These are phyloP conservation scores for Chesias legatella DNA, from an alignment of 2,888 invertebrate species.

Conservation along the genomic window DNA sequence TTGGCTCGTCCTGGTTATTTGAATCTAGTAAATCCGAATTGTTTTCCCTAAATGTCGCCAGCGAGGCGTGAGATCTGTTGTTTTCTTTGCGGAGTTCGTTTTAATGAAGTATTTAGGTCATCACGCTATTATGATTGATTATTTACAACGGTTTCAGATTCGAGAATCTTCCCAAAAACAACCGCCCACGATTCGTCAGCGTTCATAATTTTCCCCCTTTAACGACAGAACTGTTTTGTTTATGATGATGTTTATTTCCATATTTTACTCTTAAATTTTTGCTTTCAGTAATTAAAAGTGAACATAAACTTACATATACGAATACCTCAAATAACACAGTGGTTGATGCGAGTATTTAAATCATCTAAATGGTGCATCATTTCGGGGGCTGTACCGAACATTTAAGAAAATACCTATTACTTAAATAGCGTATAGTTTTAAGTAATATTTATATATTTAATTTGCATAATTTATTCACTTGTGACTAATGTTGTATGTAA, in stretches of 20 bases:
- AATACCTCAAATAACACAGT: too few relatives aligned
- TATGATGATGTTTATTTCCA: slow-evolving; percentile 16
- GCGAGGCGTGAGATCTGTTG: slow-evolving; percentile 3
- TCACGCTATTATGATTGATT: slow-evolving; percentile 23
- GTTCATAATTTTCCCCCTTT: slow-evolving; percentile 20
- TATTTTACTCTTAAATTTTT: slow-evolving; percentile 3
- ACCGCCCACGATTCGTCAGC: slow-evolving; percentile 10
- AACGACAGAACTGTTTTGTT: slow-evolving; percentile 16
- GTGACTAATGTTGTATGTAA: too few relatives aligned
- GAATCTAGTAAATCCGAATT: too few relatives aligned
- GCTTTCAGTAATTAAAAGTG: slow-evolving; percentile 1
- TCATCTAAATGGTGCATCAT: too few relatives aligned
- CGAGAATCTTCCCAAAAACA: slow-evolving; percentile 25
- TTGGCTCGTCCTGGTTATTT: too few relatives aligned
- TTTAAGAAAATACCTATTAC: too few relatives aligned
- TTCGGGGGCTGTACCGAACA: too few relatives aligned
- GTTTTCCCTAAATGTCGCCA: background rate
- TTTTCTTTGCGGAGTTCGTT: slow-evolving; percentile 18
- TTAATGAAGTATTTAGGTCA: slow-evolving; percentile 28
- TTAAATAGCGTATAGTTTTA: too few relatives aligned
- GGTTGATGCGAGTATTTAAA: too few relatives aligned
- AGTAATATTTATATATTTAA: too few relatives aligned
- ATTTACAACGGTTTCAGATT: slow-evolving; percentile 21
- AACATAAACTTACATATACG: too few relatives aligned
- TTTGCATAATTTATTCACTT: too few relatives aligned